Percentiles rank a stretch among this genome's conserved stretches.
Conservation (phyloP, 1,140 invertebrate genomes). For the Euura lappo region DNA sequence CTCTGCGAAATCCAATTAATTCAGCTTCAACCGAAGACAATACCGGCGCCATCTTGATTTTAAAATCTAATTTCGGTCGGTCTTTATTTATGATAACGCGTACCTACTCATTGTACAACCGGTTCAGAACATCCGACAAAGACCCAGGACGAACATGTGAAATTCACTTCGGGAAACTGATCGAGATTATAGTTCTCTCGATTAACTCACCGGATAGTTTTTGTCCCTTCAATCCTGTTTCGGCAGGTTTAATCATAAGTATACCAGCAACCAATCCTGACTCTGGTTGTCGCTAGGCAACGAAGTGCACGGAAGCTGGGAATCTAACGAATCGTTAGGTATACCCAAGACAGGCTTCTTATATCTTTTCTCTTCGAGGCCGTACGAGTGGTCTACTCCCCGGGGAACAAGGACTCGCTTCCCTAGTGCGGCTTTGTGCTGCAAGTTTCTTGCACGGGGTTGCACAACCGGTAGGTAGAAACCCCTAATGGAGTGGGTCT, state of each 20-base stretch:
- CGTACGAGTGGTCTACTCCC: not conserved
- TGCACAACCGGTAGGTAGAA: not conserved
- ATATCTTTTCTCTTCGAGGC: not conserved
- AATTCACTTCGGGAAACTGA: no score
- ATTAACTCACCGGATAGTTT: no score
- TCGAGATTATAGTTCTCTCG: no score
- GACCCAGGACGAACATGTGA: no score
- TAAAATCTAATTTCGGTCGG: not conserved
- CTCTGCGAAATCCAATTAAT: slow-evolving; percentile 7
- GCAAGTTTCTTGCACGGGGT: not conserved
- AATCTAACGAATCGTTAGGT: not conserved
- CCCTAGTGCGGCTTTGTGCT: not conserved
- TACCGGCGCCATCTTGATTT: slow-evolving; percentile 6
- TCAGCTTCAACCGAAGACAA: slow-evolving; percentile 6
- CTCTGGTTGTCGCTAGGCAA: not conserved
- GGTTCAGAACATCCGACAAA: not conserved
- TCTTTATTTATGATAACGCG: slow-evolving; percentile 7
- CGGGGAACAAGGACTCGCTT: not conserved
- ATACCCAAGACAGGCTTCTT: not conserved
- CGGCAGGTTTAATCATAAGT: no score
- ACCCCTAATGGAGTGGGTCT: no score
- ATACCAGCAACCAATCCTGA: not conserved
- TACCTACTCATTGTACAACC: not conserved
- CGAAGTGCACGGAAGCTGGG: no score
- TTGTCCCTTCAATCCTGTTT: no score